phyloP scores from a whole-genome alignment of 2,888 invertebrate genomes.

The Hypolimnas misippus region DNA sequence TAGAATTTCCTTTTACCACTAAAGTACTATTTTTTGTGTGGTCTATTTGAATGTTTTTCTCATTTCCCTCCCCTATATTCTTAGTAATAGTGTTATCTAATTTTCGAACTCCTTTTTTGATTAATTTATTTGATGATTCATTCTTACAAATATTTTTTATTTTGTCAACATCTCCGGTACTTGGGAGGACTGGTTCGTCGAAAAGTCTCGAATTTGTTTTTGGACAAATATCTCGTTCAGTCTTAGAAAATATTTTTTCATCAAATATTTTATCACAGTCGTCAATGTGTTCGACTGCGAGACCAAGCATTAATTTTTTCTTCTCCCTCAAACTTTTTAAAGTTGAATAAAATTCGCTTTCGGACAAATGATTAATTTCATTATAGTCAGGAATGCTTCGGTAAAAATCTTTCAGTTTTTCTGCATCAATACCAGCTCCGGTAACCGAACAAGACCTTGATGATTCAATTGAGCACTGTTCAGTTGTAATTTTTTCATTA shows the following conservation, averaged over 20 bases:
- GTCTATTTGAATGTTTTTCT: conserved; percentile 45
- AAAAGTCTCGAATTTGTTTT: conserved; percentile 28
- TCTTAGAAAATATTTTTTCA: conserved; percentile 38
- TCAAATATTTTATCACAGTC: conserved; percentile 47
- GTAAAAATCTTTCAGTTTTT: conserved; percentile 88
- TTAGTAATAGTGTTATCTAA: conserved; percentile 15
- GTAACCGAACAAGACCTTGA: conserved; percentile 60
- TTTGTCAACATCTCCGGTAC: conserved; percentile 20
- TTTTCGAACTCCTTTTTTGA: conserved; percentile 53
- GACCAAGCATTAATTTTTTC: conserved; percentile 80
- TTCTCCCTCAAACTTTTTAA: conserved; percentile 87
- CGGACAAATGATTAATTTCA: conserved; percentile 89
- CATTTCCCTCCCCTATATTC: conserved; percentile 43
- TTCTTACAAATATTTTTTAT: conserved; percentile 28
- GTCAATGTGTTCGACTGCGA: conserved; percentile 65
- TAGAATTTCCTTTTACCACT: conserved; percentile 51
- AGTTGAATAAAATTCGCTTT: conserved; percentile 89
- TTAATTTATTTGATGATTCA: conserved; percentile 46
- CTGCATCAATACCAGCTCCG: conserved; percentile 73
- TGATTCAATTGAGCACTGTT: conserved; percentile 70
- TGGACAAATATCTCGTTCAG: conserved; percentile 42
- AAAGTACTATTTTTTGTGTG: conserved; percentile 51
- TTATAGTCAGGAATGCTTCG: conserved; percentile 92
- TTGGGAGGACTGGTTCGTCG: conserved; percentile 23
- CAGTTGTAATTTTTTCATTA: conserved; percentile 62